Evolutionary conservation across 2,888 invertebrate species (phyloP).

Genomic region (Amaurobius ferox): DNA sequence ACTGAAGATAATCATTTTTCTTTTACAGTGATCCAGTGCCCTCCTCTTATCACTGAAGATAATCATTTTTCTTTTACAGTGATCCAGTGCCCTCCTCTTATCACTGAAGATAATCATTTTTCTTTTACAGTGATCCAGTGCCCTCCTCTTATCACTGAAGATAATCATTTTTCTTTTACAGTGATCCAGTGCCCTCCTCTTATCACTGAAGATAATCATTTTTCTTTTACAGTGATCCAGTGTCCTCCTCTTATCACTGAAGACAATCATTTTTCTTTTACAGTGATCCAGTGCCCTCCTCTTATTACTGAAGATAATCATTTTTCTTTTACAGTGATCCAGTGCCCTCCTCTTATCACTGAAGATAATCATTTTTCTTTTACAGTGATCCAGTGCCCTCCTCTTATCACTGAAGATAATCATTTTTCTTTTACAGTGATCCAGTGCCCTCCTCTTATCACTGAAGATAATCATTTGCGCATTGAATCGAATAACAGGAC

Average conservation of each 20-base stretch:
- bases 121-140: conserved; percentile 82
- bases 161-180: conserved; percentile 81
- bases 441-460: conserved; percentile 85
- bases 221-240: conserved; percentile 79
- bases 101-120: conserved; percentile 84
- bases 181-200: conserved; percentile 85
- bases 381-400: conserved; percentile 83
- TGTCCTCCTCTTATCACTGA: conserved; percentile 85
- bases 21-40: conserved; percentile 82
- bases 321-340: conserved; percentile 79
- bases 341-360: conserved; percentile 85
- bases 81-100: conserved; percentile 85
- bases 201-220: conserved; percentile 84
- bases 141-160: conserved; percentile 83
- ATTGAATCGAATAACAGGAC: conserved; percentile 88
- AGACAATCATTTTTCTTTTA: conserved; percentile 82
- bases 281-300: conserved; percentile 84
- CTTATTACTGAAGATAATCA: conserved; percentile 84
- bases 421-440: conserved; percentile 79
- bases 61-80: conserved; percentile 80
- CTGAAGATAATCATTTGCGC: conserved; percentile 85
- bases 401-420: conserved; percentile 83
- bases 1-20: conserved; percentile 85
- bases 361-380: conserved; percentile 83
- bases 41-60: conserved; percentile 83